Conservation (phyloP, 1,140 invertebrate genomes). For the Eriocheir sinensis region DNA sequence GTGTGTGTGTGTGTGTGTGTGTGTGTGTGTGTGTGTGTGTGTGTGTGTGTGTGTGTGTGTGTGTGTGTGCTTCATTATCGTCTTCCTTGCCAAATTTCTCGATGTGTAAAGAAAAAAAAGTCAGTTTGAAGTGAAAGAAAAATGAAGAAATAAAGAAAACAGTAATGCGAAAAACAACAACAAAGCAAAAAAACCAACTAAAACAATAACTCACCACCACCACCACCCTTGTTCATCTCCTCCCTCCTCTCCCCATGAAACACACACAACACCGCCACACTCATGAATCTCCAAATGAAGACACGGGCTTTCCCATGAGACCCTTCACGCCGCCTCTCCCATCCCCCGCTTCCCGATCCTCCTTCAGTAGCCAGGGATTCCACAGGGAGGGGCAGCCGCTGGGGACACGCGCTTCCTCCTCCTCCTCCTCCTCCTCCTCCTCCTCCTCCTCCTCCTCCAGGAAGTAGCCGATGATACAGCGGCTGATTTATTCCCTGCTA, state of each 20-base stretch:
- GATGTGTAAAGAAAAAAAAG: too few species aligned
- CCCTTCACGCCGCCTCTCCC: not conserved
- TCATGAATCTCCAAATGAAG: not conserved
- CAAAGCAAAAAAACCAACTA: not conserved
- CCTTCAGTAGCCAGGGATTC: not conserved
- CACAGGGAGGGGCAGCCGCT: not conserved
- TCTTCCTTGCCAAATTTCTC: too few species aligned
- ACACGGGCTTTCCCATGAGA: not conserved
- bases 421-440: not conserved
- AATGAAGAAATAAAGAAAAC: conserved; percentile 30
- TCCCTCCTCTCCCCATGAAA: too few species aligned
- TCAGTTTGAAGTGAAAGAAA: not conserved
- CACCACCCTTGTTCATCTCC: not conserved
- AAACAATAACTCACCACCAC: not conserved
- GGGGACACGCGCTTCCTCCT: not conserved
- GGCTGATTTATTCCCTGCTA: not conserved
- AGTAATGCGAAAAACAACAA: not conserved
- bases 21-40: conserved; percentile 35
- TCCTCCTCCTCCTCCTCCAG: not conserved
- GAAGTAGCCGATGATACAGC: not conserved
- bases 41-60: conserved; percentile 29
- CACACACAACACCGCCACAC: too few species aligned
- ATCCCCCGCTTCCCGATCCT: too few species aligned
- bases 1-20: not conserved
- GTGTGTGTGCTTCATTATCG: not conserved